Conservation (phyloP, 2,888 invertebrate species). For the Acrocera orbiculus region DNA sequence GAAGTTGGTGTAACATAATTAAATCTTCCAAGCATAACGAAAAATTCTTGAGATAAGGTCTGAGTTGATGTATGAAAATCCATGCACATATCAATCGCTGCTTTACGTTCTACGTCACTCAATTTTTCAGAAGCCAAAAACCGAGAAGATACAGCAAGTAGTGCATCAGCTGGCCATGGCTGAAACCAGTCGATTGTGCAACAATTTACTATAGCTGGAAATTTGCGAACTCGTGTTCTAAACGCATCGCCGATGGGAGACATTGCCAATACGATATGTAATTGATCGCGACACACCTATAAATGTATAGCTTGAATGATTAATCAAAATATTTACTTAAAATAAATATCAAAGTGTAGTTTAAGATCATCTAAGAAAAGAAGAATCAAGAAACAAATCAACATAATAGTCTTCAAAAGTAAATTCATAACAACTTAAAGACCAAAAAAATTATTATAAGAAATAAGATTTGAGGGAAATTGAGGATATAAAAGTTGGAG, state of each 20-base stretch:
- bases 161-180: constrained; percentile 87
- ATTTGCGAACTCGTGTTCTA: constrained; percentile 66
- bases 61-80: constrained; percentile 75
- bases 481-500: too few species aligned
- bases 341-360: not conserved
- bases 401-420: too few species aligned
- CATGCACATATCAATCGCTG: constrained; percentile 78
- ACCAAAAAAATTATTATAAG: too few species aligned
- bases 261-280: constrained; percentile 80
- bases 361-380: too few species aligned
- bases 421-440: too few species aligned
- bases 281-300: constrained; percentile 69
- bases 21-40: constrained; percentile 46
- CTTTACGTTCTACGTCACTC: constrained; percentile 49
- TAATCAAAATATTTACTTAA: not conserved
- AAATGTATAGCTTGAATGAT: not conserved
- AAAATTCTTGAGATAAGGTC: constrained; percentile 46
- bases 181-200: constrained; percentile 96
- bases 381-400: too few species aligned
- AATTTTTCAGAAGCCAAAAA: constrained; percentile 69
- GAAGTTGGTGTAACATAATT: constrained; percentile 90
- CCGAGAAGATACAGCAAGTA: constrained; percentile 70
- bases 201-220: constrained; percentile 84
- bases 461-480: too few species aligned
- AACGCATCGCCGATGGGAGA: constrained; percentile 79